Percentiles rank a stretch among this genome's conserved stretches.
Conservation (phyloP, 2,113 vertebrate genomes). For the western clawed frog (Xenopus tropicalis) region UCB_Xtro_10.0 CM004451.2:2776501-2777000, state of each 20-base stretch:
- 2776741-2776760: not conserved
- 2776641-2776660: no score
- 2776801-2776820: slow-evolving; percentile 9
- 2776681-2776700: slow-evolving; percentile 2
- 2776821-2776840: not conserved
- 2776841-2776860: not conserved
- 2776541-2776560: not conserved
- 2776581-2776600: not conserved
- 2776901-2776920: not conserved
- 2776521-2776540: slow-evolving; percentile 1
- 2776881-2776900: slow-evolving; percentile 6
- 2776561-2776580: not conserved
- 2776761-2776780: not conserved
- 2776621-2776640: slow-evolving; percentile 3
- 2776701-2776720: not conserved
- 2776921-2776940: not conserved
- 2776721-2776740: not conserved
- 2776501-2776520: not conserved
- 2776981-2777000: not conserved
- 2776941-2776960: slow-evolving; percentile 8
- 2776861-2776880: not conserved
- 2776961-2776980: not conserved
- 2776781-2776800: slow-evolving; percentile 1
- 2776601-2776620: not conserved
- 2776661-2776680: not conserved